Conservation (phyloP, 2,888 invertebrate species). For the Vannuccia rotundouncinata region DNA sequence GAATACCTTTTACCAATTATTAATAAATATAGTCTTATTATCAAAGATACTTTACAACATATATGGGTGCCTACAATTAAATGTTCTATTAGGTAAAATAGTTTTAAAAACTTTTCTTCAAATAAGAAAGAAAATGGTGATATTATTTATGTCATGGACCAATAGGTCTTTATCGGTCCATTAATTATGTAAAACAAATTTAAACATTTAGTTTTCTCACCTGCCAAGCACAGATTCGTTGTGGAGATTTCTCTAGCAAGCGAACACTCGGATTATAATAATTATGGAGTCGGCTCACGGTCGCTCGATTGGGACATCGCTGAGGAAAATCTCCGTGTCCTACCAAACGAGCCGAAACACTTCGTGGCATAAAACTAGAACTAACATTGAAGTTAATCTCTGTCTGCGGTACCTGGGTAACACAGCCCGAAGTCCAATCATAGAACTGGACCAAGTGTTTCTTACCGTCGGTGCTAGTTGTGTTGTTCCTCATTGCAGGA, state of each 20-base stretch:
- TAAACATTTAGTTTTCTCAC: background rate
- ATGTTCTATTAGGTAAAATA: no score
- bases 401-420: background rate
- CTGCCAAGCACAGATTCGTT: background rate
- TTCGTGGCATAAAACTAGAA: background rate
- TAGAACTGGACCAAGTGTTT: background rate
- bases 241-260: background rate
- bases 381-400: background rate
- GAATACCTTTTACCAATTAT: no score
- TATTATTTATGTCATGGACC: background rate
- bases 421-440: background rate
- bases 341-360: background rate
- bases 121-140: background rate
- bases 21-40: no score
- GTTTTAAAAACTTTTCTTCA: no score
- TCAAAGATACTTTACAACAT: no score
- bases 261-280: constrained; percentile 27
- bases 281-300: constrained; percentile 2
- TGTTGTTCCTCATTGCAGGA: no score
- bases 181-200: no score
- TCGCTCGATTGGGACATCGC: constrained; percentile 10
- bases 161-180: no score
- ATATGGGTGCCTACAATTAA: no score
- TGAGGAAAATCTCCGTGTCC: constrained; percentile 4
- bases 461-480: background rate